Conservation (phyloP, 2,888 invertebrate genomes). For the Lobophora halterata region DNA sequence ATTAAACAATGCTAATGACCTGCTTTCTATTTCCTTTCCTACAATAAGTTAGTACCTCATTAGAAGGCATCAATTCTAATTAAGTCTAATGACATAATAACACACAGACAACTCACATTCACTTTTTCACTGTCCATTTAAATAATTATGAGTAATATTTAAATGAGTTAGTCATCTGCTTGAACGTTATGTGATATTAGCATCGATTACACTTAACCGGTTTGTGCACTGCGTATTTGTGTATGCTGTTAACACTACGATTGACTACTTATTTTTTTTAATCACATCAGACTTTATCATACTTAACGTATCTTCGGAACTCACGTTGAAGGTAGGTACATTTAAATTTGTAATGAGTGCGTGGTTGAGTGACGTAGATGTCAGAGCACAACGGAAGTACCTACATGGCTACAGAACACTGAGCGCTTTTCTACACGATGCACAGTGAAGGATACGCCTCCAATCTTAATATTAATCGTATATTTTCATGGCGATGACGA, state of each 20-base stretch:
- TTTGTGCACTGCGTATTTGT: slow-evolving; percentile 1
- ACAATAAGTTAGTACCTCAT: neutral
- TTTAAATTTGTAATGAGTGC: too few species aligned
- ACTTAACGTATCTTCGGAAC: too few species aligned
- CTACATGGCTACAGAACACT: too few species aligned
- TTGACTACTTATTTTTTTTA: neutral
- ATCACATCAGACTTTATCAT: too few species aligned
- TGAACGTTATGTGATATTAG: slow-evolving; percentile 5
- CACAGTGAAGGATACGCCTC: too few species aligned
- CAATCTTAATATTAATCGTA: too few species aligned
- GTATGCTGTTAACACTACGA: neutral
- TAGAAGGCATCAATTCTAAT: slow-evolving; percentile 6
- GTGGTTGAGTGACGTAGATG: too few species aligned
- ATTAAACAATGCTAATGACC: too few species aligned
- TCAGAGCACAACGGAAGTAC: too few species aligned
- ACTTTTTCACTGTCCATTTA: slow-evolving; percentile 12
- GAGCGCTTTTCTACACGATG: too few species aligned
- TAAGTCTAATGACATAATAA: slow-evolving; percentile 7
- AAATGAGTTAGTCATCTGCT: slow-evolving; percentile 9
- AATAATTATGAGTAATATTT: neutral
- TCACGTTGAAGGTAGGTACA: too few species aligned
- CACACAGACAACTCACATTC: slow-evolving; percentile 10
- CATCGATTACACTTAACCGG: slow-evolving; percentile 3
- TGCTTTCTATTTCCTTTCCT: neutral
- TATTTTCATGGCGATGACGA: too few species aligned